Percentiles rank a stretch among this genome's conserved stretches.
Conservation (phyloP, 2,888 invertebrate species). For the Disparrhopalites patrizii region DNA sequence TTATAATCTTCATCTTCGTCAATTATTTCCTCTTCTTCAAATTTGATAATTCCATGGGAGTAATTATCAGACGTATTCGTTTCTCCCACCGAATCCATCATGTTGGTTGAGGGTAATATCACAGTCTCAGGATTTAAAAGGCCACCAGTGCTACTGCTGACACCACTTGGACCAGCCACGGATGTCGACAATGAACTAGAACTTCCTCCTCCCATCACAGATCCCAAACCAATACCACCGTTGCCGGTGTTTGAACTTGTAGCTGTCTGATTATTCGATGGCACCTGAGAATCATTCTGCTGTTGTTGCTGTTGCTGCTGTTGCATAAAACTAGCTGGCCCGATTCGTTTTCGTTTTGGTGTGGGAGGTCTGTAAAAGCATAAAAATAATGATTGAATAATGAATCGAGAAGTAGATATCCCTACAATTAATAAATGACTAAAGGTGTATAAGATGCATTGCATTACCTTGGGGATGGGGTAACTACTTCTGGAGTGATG, state of each 20-base stretch:
- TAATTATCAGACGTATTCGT: conserved; percentile 2
- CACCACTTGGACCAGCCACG: conserved; percentile 30
- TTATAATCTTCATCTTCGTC: conserved; percentile 39
- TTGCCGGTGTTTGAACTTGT: not conserved
- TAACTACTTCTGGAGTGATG: conserved; percentile 11
- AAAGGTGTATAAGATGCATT: not conserved
- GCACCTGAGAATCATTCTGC: conserved; percentile 18
- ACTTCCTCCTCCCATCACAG: conserved; percentile 6
- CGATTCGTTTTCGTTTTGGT: conserved; percentile 40
- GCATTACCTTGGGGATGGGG: not conserved
- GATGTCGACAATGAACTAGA: conserved; percentile 1
- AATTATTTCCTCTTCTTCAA: conserved; percentile 35
- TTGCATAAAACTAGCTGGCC: conserved; percentile 31
- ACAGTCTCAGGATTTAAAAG: conserved; percentile 27
- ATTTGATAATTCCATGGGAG: conserved; percentile 36
- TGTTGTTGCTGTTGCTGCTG: conserved; percentile 6
- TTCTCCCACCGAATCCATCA: conserved; percentile 5
- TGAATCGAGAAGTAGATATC: not conserved
- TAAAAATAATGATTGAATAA: not conserved
- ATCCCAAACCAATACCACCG: not conserved
- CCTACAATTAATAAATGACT: conserved; percentile 1
- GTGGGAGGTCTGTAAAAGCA: conserved; percentile 36
- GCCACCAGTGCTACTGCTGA: conserved; percentile 17
- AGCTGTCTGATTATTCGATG: not conserved
- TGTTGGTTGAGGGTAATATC: conserved; percentile 14